Percentiles rank a stretch among this genome's conserved stretches.
These are phyloP conservation scores for Nycteola revayana DNA, from an alignment of 2,888 invertebrate genomes.

Conservation along the genomic window DNA sequence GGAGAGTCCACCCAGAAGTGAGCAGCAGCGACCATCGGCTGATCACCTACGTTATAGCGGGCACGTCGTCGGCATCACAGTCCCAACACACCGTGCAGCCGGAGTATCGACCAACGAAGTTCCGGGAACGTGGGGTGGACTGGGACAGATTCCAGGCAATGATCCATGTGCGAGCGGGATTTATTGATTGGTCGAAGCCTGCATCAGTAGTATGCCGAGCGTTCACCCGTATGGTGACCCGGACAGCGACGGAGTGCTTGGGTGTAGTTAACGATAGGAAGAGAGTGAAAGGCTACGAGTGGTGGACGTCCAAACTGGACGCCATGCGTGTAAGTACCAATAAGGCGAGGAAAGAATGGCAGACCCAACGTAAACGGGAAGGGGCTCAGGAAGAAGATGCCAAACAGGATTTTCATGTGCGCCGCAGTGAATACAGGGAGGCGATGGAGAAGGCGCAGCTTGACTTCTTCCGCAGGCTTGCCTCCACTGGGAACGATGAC, in stretches of 20 bases:
- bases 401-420: too few species aligned
- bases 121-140: conserved; percentile 4
- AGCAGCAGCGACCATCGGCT: conserved; percentile 29
- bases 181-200: neutral
- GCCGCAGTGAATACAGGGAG: neutral
- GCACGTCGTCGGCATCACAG: too few species aligned
- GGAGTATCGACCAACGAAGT: too few species aligned
- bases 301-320: conserved; percentile 11
- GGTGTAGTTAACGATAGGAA: neutral
- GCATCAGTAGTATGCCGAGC: conserved; percentile 1
- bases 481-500: conserved; percentile 7
- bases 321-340: conserved; percentile 2
- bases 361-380: too few species aligned
- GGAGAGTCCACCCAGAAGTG: conserved; percentile 20
- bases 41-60: conserved; percentile 15
- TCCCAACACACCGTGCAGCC: too few species aligned
- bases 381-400: too few species aligned
- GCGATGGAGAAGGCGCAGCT: fast-evolving
- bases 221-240: neutral
- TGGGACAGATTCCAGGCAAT: conserved; percentile 2
- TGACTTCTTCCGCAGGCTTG: neutral
- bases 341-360: too few species aligned
- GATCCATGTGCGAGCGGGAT: neutral
- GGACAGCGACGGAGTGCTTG: neutral
- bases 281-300: conserved; percentile 4